Conservation (phyloP, 2,888 invertebrate species). For the Aleiodes alternator region DNA sequence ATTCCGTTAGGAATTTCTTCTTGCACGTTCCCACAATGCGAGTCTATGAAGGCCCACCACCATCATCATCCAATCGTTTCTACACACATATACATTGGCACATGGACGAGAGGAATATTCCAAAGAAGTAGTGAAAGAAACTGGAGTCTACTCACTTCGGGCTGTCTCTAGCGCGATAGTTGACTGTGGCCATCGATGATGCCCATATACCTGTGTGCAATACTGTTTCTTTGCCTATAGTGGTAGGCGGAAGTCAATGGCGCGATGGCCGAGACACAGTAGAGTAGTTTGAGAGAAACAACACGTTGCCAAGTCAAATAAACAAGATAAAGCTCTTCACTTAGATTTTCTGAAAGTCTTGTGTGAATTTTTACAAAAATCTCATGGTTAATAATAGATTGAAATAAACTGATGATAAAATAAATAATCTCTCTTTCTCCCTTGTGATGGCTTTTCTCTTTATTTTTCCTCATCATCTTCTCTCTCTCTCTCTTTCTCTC, state of each 20-base stretch:
- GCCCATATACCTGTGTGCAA: slow-evolving; percentile 28
- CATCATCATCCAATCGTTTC: slow-evolving; percentile 30
- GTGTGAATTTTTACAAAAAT: too few relatives aligned
- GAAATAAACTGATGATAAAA: background rate
- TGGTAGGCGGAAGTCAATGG: slow-evolving; percentile 39
- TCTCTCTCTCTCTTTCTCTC: slow-evolving; percentile 3
- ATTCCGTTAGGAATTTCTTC: slow-evolving; percentile 69
- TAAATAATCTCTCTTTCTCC: slow-evolving; percentile 1
- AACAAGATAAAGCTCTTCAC: too few relatives aligned
- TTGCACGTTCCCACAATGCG: slow-evolving; percentile 60
- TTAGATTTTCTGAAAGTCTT: too few relatives aligned
- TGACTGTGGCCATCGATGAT: slow-evolving; percentile 36
- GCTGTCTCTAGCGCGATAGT: slow-evolving; percentile 27
- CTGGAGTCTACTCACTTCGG: slow-evolving; percentile 11
- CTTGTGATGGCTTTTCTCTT: slow-evolving; percentile 11
- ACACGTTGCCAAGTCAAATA: too few relatives aligned
- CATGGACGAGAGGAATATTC: slow-evolving; percentile 27
- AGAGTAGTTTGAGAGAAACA: too few relatives aligned
- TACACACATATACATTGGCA: slow-evolving; percentile 9
- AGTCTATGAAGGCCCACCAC: slow-evolving; percentile 42
- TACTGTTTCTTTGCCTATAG: slow-evolving; percentile 23
- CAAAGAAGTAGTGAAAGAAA: slow-evolving; percentile 21
- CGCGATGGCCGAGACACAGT: background rate
- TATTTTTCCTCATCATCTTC: slow-evolving; percentile 22
- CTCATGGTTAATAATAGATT: too few relatives aligned